Evolutionary conservation across 1,140 invertebrate genomes (phyloP), one percentile per base, ranked within the genome.

Genomic region (Drosophila triauraria): DNA sequence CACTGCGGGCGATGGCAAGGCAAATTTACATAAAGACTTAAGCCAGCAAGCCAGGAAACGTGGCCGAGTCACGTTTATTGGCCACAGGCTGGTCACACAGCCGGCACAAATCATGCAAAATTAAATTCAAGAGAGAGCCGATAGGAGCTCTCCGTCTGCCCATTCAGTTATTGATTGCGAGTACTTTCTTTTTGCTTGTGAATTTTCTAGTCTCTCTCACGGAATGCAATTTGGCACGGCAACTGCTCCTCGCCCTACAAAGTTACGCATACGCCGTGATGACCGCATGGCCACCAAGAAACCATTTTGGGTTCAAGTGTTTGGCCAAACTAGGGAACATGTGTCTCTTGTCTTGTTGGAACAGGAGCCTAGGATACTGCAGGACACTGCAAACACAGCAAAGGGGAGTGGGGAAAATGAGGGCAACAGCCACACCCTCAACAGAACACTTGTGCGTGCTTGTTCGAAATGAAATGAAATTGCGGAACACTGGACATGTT

Each of bases 21-120:
- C 58, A 80, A 75, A 87, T 88, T 87, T 83, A 70, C 76, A 83
- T 87, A 80, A 56, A 69, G 51, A 80, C 65, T 56, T 65, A 74
- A 74, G 77, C 67, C 80, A 46, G 71, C 60, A 85, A 84, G 75
- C 70, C 69, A 76, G 65, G 38, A 72, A 82, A 79, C 67, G 85
- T 84, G 78, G 75, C 60, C 78, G 78, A 85, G 85, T 85, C 85
- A 90, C 78, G 85, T 88, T 90, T 85, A 75, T 81, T 64, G 78
- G 58, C 78, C 85, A 90, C 85, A 88, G 62, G 48, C 75, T 78
- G 75, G 63, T 54, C 74, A 53, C 71, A 76, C 75, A 56, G 43
- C 35, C 51, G 64, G 54, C 69, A 64, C 58, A 78, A 78, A 79
- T 71, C 76, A 79, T 78, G 53, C 77, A 78, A 79, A 79, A 79